These are phyloP conservation scores for Phymanthus crucifer DNA, from an alignment of 92 coral and sea anemone species.

Conservation along the genomic window DNA sequence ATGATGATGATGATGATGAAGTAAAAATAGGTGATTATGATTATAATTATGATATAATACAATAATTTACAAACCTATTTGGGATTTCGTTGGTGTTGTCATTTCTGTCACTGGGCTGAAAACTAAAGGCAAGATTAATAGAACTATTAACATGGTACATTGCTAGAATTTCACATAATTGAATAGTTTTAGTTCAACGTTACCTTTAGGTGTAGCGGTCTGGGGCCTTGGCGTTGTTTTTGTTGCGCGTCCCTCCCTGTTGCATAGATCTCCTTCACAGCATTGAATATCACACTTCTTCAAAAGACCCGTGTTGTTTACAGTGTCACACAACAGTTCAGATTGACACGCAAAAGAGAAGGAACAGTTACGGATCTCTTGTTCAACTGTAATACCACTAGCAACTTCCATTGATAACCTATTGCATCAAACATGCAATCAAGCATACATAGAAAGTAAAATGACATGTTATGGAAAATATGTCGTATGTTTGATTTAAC, in stretches of 20 bases:
- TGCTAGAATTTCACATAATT: too few species aligned
- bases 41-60: too few species aligned
- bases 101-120: too few species aligned
- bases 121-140: too few species aligned
- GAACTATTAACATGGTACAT: too few species aligned
- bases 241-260: neutral
- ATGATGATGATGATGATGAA: conserved; percentile 20
- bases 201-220: neutral
- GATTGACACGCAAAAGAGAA: neutral
- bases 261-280: conserved; percentile 27
- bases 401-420: neutral
- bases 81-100: too few species aligned
- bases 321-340: neutral
- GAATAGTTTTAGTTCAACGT: too few species aligned
- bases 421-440: too few species aligned
- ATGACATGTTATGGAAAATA: neutral
- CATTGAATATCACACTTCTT: conserved; percentile 23
- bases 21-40: too few species aligned
- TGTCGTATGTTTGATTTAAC: too few species aligned
- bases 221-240: neutral
- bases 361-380: neutral
- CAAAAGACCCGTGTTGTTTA: conserved; percentile 14
- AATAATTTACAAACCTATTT: too few species aligned
- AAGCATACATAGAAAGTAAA: too few species aligned
- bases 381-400: neutral